Conservation (phyloP, 2,113 vertebrate genomes). For the Chitala chitala region DNA sequence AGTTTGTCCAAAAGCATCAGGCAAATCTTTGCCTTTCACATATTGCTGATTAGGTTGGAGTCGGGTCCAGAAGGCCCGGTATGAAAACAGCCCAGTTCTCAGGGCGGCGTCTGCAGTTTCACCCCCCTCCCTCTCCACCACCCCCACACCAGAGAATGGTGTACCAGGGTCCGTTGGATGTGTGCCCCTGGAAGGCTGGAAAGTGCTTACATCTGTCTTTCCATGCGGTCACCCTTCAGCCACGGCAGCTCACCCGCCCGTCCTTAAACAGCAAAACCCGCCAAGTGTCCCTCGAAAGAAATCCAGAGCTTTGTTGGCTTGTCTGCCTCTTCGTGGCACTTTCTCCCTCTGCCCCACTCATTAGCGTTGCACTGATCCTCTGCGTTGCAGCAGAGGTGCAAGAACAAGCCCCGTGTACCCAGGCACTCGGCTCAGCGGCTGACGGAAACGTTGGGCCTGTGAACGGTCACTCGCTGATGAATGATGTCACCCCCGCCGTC, state of each 20-base stretch:
- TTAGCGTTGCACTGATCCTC: conserved; percentile 2
- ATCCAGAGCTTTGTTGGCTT: background rate
- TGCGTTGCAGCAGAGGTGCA: background rate
- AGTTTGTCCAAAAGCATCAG: too few species aligned
- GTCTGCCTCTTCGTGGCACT: background rate
- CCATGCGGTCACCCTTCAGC: conserved; percentile 7
- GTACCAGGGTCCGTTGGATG: background rate
- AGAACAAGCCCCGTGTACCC: background rate
- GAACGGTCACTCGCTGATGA: background rate
- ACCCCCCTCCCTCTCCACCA: too few species aligned
- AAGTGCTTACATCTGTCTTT: background rate
- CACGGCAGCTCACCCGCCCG: background rate
- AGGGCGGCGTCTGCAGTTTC: too few species aligned
- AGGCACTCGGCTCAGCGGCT: background rate
- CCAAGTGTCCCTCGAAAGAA: background rate
- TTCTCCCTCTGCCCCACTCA: background rate
- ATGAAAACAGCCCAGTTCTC: too few species aligned
- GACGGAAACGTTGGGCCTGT: background rate
- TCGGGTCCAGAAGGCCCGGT: too few species aligned
- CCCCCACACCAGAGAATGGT: background rate
- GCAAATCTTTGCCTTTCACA: too few species aligned
- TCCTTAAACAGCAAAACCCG: background rate
- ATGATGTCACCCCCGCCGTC: background rate
- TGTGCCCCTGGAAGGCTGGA: background rate
- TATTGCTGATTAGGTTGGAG: too few species aligned